A percentile compares a stretch with the other conserved stretches of the same genome.
Evolutionary conservation across 2,888 invertebrate species (phyloP).

Genomic region (Hoplodrina blanda): DNA sequence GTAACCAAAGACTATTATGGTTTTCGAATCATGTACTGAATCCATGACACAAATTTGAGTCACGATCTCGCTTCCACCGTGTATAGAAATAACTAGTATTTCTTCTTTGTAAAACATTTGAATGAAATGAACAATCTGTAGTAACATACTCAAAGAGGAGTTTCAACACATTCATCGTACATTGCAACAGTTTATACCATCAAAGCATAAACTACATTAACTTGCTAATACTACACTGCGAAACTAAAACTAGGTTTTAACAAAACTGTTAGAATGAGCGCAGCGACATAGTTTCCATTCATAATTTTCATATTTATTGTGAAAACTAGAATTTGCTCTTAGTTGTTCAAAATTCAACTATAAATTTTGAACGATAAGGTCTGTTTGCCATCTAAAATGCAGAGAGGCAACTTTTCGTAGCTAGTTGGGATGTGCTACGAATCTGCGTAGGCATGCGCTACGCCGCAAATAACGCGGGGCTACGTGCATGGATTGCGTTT

Average conservation of each 20-base stretch:
- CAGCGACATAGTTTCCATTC: conserved; percentile 43
- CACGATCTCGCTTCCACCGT: neutral
- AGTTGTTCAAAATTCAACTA: conserved; percentile 20
- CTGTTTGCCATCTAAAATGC: neutral
- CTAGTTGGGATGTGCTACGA: conserved; percentile 30
- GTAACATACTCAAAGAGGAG: neutral
- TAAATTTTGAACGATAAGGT: neutral
- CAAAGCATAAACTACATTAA: conserved; percentile 37
- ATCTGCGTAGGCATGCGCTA: conserved; percentile 29
- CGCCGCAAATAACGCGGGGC: neutral
- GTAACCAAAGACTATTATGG: no score
- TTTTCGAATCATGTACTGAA: no score
- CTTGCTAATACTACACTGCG: conserved; percentile 15
- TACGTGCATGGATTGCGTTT: neutral
- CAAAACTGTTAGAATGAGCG: conserved; percentile 30
- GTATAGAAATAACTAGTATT: no score
- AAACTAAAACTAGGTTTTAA: conserved; percentile 55
- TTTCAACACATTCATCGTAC: neutral
- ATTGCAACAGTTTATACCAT: neutral
- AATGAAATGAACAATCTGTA: neutral
- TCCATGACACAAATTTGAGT: no score
- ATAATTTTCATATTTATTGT: conserved; percentile 31
- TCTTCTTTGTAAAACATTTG: no score
- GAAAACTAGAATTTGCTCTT: conserved; percentile 18
- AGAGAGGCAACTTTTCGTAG: conserved; percentile 8